Evolutionary conservation across 2,888 invertebrate genomes (phyloP), one percentile per base, ranked within the genome.

Genomic region (Hedychridium roseum): DNA sequence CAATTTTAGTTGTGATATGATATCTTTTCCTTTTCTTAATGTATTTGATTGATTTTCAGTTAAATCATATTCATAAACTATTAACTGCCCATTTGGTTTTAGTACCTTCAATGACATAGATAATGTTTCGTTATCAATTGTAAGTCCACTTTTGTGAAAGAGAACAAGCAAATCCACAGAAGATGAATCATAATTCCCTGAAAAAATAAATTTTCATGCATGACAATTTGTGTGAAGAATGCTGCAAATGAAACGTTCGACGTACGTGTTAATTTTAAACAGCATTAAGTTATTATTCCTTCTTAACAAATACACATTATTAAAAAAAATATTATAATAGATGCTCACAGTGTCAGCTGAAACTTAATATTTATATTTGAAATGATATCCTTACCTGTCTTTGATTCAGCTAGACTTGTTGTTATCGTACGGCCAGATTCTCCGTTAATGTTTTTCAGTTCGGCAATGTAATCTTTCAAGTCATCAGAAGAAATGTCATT

Each of bases 81-180:
- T 70, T 3, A 89, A 55, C 64, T 78, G 82, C 7, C 89, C 89
- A 49, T 80, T 82, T 1, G 88, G 88, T 71, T 86, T 88, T 3
- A 89, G 79, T 12, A 88, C 69, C 65, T 84, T 84, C 14, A 89
- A 72, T 12, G 85, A 75, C 55, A 86, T 81, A 15, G 83, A 81
- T 40, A 88, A 76, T 12, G 86, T 50, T 12, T 74, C 71, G 43
- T 70, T 53, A 50, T 76, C 68, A 78, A 85, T 68, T 51, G 76
- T 56, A 78, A 83, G 57, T 3, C 66, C 35, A 18, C 48, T 44
- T 40, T 54, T 31, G 76, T 70, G 34, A 81, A 65, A 69, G 79
- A 84, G 85, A 43, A 89, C 59, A 54, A 90, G 80, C 1, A 84
- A 75, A 64, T 89, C 86, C 64, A 86, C 86, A 1, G 83, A 81